Evolutionary conservation across 2,797 vertebrate species (phyloP).

Genomic region (Knipowitschia caucasica): DNA sequence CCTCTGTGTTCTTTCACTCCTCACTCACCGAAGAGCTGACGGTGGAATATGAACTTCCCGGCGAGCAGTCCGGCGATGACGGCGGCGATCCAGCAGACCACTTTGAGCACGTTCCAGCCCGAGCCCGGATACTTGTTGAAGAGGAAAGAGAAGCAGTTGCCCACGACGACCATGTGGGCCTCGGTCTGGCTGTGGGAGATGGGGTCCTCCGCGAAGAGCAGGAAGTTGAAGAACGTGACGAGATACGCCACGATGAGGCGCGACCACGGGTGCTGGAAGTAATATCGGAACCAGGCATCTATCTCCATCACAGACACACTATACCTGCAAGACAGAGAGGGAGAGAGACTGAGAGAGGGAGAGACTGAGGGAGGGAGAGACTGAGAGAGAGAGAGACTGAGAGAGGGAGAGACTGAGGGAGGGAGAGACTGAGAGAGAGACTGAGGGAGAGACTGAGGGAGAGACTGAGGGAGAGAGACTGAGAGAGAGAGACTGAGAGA

Average conservation of each 20-base stretch:
- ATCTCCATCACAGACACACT: constrained; percentile 82
- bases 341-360: constrained; percentile 24
- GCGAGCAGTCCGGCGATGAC: constrained; percentile 87
- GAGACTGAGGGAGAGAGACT: too few species aligned
- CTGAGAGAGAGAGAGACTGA: not conserved
- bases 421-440: not conserved
- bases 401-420: not conserved
- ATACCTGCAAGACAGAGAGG: constrained; percentile 65
- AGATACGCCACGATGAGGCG: constrained; percentile 94
- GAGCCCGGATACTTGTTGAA: constrained; percentile 93
- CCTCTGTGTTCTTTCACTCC: constrained; percentile 37
- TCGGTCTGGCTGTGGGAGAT: constrained; percentile 95
- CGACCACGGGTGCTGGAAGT: constrained; percentile 98
- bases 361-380: constrained; percentile 7
- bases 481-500: not conserved
- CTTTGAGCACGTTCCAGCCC: constrained; percentile 91
- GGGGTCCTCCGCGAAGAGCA: constrained; percentile 96
- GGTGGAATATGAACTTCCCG: constrained; percentile 96
- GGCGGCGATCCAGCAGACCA: constrained; percentile 89
- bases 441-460: not conserved
- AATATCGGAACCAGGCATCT: constrained; percentile 91
- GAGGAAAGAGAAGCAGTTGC: constrained; percentile 97
- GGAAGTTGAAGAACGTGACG: constrained; percentile 97
- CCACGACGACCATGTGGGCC: constrained; percentile 94
- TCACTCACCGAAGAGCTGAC: constrained; percentile 93